These are phyloP conservation scores for Sinocyclocheilus anshuiensis DNA, from an alignment of 2,113 vertebrate genomes.

Conservation along the genomic window DNA sequence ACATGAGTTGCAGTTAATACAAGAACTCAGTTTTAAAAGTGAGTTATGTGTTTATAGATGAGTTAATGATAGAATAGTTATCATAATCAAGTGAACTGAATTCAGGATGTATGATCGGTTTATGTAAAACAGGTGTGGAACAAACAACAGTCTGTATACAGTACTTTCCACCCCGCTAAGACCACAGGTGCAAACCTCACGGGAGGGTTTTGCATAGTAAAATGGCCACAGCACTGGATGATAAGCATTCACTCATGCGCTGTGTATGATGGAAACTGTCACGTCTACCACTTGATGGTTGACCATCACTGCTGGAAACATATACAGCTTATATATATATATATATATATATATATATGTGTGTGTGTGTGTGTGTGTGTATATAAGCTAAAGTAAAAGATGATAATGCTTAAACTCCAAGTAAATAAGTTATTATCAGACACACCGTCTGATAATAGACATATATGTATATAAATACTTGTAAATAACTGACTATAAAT, in stretches of 20 bases:
- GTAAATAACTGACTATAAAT: too few species aligned
- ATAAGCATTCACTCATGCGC: slow-evolving; percentile 17
- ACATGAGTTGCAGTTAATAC: neutral
- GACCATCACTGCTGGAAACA: slow-evolving; percentile 35
- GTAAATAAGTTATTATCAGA: neutral
- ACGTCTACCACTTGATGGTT: slow-evolving; percentile 8
- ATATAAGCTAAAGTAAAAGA: neutral
- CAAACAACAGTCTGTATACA: slow-evolving; percentile 37
- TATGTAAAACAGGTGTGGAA: slow-evolving; percentile 38
- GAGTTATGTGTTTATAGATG: neutral
- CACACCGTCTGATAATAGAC: neutral
- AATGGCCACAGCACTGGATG: slow-evolving; percentile 50
- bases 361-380: neutral
- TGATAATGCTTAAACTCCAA: neutral
- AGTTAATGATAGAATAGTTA: neutral
- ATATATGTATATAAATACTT: neutral
- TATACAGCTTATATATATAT: neutral
- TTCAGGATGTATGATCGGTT: neutral
- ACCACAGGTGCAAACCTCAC: slow-evolving; percentile 46
- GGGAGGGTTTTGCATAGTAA: slow-evolving; percentile 56
- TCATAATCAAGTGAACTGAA: neutral
- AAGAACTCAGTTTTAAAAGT: neutral
- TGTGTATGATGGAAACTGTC: slow-evolving; percentile 23
- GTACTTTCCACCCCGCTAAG: slow-evolving; percentile 46
- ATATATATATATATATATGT: neutral